Conservation (phyloP, 2,888 invertebrate species). For the Drosophila diplacantha region DNA sequence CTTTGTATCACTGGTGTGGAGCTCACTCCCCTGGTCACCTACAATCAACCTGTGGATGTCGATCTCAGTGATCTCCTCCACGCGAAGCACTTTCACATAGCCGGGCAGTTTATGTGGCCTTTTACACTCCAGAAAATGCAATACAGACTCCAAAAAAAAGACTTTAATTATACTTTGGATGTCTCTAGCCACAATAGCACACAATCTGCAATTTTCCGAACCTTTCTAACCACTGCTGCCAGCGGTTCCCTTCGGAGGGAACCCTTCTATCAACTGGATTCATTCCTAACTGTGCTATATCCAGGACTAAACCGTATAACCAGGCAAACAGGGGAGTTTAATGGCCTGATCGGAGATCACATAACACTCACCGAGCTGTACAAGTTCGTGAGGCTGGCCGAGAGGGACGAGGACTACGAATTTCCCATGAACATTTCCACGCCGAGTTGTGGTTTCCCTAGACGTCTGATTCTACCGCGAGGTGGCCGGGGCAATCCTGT, state of each 20-base stretch:
- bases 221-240: conserved; percentile 79
- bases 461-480: conserved; percentile 82
- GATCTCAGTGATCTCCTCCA: conserved; percentile 78
- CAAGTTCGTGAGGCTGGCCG: conserved; percentile 77
- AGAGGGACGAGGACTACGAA: conserved; percentile 74
- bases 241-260: conserved; percentile 10
- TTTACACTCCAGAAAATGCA: conserved; percentile 79
- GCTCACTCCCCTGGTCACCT: conserved; percentile 82
- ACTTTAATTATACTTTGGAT: conserved; percentile 81
- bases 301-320: conserved; percentile 77
- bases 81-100: conserved; percentile 39
- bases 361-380: conserved; percentile 75
- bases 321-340: conserved; percentile 53
- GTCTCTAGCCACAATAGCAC: conserved; percentile 80
- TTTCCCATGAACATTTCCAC: conserved; percentile 77
- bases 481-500: conserved; percentile 79
- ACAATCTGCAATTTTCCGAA: conserved; percentile 80
- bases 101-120: conserved; percentile 50
- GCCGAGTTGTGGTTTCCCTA: conserved; percentile 80
- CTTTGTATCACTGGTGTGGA: conserved; percentile 81
- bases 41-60: conserved; percentile 81
- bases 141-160: conserved; percentile 83
- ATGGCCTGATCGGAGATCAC: conserved; percentile 80
- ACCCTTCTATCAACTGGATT: conserved; percentile 79
- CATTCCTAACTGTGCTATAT: conserved; percentile 80